Percentiles rank a stretch among this genome's conserved stretches.
These are phyloP conservation scores for Parapristionchus giblindavisi DNA, from an alignment of 2,888 invertebrate genomes.

Conservation along the genomic window DNA sequence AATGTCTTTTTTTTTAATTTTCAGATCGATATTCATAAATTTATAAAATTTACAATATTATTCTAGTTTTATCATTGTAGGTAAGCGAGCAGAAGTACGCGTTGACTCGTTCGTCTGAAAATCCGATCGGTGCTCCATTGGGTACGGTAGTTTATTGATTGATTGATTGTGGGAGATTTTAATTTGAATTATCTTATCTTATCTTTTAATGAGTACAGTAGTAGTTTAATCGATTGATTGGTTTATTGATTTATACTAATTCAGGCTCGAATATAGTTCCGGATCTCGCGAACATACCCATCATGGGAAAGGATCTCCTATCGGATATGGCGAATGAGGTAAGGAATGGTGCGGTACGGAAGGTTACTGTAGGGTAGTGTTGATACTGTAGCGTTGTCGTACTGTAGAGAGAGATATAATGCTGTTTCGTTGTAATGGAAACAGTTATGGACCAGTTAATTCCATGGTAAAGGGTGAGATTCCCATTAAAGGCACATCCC, in stretches of 20 bases:
- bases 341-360: too few relatives aligned
- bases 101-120: slow-evolving; percentile 2
- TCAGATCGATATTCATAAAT: too few relatives aligned
- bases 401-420: too few relatives aligned
- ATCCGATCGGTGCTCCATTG: slow-evolving; percentile 14
- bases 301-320: slow-evolving; percentile 48
- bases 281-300: slow-evolving; percentile 48
- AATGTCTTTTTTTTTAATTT: too few relatives aligned
- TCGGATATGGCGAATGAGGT: slow-evolving; percentile 60
- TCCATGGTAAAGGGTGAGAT: too few relatives aligned
- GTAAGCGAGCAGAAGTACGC: slow-evolving; percentile 4
- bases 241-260: neutral
- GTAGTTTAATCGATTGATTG: too few relatives aligned
- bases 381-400: too few relatives aligned
- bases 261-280: slow-evolving; percentile 28
- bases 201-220: neutral
- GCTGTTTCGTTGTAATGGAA: too few relatives aligned
- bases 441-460: too few relatives aligned
- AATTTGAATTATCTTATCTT: neutral
- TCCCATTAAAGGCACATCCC: too few relatives aligned
- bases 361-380: too few relatives aligned
- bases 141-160: slow-evolving; percentile 13
- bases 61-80: neutral
- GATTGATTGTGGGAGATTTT: neutral
- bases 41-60: too few relatives aligned